Evolutionary conservation across 2,888 invertebrate genomes (phyloP).

Genomic region (Agrotis exclamationis): DNA sequence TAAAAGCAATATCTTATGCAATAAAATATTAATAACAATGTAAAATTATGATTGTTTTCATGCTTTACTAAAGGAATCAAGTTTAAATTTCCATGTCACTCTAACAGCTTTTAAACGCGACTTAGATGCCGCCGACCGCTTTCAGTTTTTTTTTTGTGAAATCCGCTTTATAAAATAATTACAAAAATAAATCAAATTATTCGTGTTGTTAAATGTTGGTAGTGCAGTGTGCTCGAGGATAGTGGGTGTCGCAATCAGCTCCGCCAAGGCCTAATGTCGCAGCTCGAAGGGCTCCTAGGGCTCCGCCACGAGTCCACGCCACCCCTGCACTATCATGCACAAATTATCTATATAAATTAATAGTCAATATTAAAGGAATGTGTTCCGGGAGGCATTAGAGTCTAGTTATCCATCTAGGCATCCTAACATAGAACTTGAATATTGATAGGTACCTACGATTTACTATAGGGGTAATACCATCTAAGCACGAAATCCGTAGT

Average conservation of each 20-base stretch:
- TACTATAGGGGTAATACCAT: too few relatives aligned
- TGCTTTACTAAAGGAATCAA: too few relatives aligned
- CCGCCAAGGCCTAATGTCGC: slow-evolving; percentile 93
- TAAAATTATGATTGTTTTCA: slow-evolving; percentile 16
- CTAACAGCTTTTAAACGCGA: too few relatives aligned
- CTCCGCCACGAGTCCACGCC: slow-evolving; percentile 93
- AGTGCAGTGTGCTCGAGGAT: slow-evolving; percentile 89
- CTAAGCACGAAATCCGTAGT: too few relatives aligned
- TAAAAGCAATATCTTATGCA: slow-evolving; percentile 57
- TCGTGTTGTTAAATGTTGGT: slow-evolving; percentile 22
- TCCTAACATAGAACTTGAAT: too few relatives aligned
- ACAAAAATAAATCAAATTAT: background rate
- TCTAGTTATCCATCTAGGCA: background rate
- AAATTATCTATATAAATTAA: background rate
- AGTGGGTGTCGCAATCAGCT: slow-evolving; percentile 92
- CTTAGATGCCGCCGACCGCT: too few relatives aligned
- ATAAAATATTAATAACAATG: slow-evolving; percentile 43
- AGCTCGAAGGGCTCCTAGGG: slow-evolving; percentile 91
- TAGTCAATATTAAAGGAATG: background rate
- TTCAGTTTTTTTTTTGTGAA: too few relatives aligned
- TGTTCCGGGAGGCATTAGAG: too few relatives aligned
- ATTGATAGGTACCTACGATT: too few relatives aligned
- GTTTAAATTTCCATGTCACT: too few relatives aligned
- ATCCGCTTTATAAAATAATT: too few relatives aligned
- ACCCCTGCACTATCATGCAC: slow-evolving; percentile 92